phyloP scores from a whole-genome alignment of 2,797 vertebrate species.

The Falco biarmicus region DNA sequence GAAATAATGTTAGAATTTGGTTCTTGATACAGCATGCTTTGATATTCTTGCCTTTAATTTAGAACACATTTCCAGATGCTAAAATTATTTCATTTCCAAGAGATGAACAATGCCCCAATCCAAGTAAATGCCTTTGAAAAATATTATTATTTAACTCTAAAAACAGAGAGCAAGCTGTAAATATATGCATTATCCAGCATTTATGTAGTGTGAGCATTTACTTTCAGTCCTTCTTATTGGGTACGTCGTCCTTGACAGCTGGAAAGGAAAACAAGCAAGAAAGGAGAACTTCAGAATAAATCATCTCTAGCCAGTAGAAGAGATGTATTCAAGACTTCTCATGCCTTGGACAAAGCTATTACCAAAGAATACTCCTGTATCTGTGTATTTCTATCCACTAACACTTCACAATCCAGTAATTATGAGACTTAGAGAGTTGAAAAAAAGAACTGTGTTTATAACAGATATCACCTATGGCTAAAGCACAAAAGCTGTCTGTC shows the following conservation, averaged over 20 bases:
- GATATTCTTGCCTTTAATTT: not conserved
- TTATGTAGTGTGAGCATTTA: not conserved
- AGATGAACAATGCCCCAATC: not conserved
- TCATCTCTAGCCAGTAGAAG: not conserved
- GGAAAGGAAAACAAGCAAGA: not conserved
- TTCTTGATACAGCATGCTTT: not conserved
- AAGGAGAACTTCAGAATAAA: not conserved
- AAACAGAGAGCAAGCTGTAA: not conserved
- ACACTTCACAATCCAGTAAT: not conserved
- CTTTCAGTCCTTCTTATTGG: not conserved
- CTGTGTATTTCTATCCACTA: not conserved
- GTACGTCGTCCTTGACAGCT: not conserved
- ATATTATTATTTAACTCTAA: not conserved
- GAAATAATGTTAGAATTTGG: not conserved
- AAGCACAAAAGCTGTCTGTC: not conserved
- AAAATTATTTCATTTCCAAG: not conserved
- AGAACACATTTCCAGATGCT: not conserved
- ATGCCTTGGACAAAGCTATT: not conserved
- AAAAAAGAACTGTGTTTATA: not conserved
- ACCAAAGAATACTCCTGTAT: not conserved
- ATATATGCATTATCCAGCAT: not conserved
- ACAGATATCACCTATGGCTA: not conserved
- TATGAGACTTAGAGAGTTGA: not conserved
- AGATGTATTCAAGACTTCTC: not conserved
- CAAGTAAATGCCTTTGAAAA: conserved; percentile 1